Percentiles rank a stretch among this genome's conserved stretches.
Evolutionary conservation across 2,888 invertebrate genomes (phyloP).

Genomic region (Cataglyphis cursor): DNA sequence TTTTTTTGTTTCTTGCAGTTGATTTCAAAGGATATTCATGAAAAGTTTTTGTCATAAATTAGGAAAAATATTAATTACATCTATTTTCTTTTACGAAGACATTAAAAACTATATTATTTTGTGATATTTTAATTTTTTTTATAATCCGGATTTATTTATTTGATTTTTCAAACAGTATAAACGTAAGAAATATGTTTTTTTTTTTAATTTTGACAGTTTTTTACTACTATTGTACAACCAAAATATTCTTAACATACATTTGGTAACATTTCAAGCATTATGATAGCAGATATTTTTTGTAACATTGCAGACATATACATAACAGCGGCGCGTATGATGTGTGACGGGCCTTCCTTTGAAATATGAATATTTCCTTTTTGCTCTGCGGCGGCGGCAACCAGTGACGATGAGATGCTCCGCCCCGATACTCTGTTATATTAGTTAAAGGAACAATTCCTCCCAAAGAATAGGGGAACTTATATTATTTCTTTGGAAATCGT

Average conservation of each 20-base stretch:
- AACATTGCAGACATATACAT: conserved; percentile 68
- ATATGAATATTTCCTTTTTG: conserved; percentile 78
- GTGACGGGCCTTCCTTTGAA: conserved; percentile 80
- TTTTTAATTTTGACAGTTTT: no score
- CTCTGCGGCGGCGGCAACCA: conserved; percentile 55
- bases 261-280: background rate
- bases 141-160: no score
- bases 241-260: background rate
- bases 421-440: conserved; percentile 79
- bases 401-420: conserved; percentile 71
- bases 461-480: conserved; percentile 55
- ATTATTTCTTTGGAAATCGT: conserved; percentile 70
- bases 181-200: no score
- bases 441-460: conserved; percentile 65
- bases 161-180: no score
- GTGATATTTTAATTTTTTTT: no score
- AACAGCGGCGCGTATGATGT: conserved; percentile 78
- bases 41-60: no score
- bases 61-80: no score
- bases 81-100: no score
- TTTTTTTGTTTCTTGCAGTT: no score
- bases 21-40: no score
- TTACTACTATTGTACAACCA: no score
- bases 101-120: no score
- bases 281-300: background rate